Evolutionary conservation across 2,113 vertebrate genomes (phyloP), one percentile per base, ranked within the genome.

Genomic region (Onychostruthus taczanowskii): DNA sequence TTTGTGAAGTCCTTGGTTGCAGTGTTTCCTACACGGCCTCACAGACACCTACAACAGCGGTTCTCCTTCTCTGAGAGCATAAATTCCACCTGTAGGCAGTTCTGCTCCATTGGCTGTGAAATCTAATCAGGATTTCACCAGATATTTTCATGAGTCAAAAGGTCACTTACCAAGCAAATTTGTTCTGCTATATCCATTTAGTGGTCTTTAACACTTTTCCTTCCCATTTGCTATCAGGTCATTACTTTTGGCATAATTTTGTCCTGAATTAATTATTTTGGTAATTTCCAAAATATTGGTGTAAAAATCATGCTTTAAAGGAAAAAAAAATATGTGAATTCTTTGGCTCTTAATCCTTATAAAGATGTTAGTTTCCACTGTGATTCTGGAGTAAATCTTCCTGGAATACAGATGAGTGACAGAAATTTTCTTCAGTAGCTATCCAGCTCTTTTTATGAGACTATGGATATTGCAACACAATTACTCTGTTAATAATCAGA

Each of bases 81-180:
- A 26, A 74, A 87, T 78, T 78, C 27, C 20, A 76, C 18, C 18
- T 33, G 9, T 4, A 50, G 21, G 37, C 11, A 26, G 41, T 89
- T 70, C 27, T 59, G 10, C 5, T 53, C 46, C 22, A 11, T 6
- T 62, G n/a, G 6, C 4, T 76, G 15, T 43, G 46, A 61, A 53
- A n/a, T 9, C 4, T 69, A 18, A 18, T 20, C 17, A 46, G 73
- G 31, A 58, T 68, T 62, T 80, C 70, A 20, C 7, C 7, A 3
- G 2, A 33, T 68, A 14, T 5, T 6, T 49, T 80, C 41, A 41
- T 5, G 1, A 7, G 6, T 3, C 23, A 73, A 76, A 16, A 0
- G 0, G 5, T 16, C 30, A 22, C 64, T 87, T 63, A 72, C 9
- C 7, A 27, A 43, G 14, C 3, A 75, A 50, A n/a, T 44, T 39